phyloP scores from a whole-genome alignment of 1,140 invertebrate genomes.

The Probaryconus sp. region DNA sequence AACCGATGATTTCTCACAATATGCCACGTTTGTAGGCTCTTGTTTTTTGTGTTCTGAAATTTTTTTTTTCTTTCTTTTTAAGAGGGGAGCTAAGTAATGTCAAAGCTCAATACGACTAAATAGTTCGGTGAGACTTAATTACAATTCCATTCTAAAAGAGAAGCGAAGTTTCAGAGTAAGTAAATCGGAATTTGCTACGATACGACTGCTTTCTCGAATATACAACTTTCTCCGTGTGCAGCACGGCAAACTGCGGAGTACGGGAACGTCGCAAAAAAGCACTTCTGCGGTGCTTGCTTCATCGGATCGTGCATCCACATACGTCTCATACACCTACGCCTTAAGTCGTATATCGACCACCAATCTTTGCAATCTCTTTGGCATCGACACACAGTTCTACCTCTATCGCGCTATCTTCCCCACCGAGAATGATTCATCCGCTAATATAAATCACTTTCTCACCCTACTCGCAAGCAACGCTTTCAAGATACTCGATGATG shows the following conservation, averaged over 20 bases:
- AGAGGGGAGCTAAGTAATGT: too few species aligned
- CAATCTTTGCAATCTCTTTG: slow-evolving; percentile 72
- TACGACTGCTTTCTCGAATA: slow-evolving; percentile 67
- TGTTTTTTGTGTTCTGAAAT: too few species aligned
- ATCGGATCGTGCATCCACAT: slow-evolving; percentile 70
- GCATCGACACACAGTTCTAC: slow-evolving; percentile 73
- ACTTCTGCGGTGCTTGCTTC: slow-evolving; percentile 45
- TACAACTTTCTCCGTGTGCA: slow-evolving; percentile 65
- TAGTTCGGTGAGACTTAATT: neutral
- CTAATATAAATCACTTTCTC: slow-evolving; percentile 72
- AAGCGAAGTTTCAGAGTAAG: slow-evolving; percentile 27
- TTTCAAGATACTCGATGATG: slow-evolving; percentile 63
- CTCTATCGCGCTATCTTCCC: slow-evolving; percentile 68
- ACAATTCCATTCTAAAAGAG: slow-evolving; percentile 25
- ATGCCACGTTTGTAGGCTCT: too few species aligned
- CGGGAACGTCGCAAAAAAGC: slow-evolving; percentile 53
- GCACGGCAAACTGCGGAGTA: slow-evolving; percentile 36
- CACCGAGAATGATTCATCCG: slow-evolving; percentile 73
- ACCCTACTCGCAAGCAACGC: slow-evolving; percentile 62
- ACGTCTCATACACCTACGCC: slow-evolving; percentile 65
- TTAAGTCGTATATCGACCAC: slow-evolving; percentile 66
- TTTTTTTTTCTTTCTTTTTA: too few species aligned
- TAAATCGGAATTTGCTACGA: slow-evolving; percentile 43
- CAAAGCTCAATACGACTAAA: too few species aligned
- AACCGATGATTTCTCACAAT: too few species aligned